phyloP scores from a whole-genome alignment of 2,888 invertebrate species.

The Glyphotaelius pellucidus region DNA sequence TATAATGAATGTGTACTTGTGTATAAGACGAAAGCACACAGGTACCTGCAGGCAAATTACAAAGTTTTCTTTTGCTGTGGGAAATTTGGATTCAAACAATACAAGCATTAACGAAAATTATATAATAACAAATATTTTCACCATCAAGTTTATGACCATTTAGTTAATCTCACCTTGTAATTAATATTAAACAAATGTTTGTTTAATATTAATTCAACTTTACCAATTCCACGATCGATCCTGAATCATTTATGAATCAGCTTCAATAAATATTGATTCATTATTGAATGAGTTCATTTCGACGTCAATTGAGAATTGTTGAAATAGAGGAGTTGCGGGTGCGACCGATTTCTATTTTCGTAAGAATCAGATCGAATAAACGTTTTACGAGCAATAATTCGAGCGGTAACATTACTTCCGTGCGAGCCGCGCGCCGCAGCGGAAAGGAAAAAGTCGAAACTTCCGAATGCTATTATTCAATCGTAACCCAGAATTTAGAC shows the following conservation, averaged over 20 bases:
- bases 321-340: slow-evolving; percentile 13
- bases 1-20: slow-evolving; percentile 26
- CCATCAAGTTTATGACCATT: not conserved
- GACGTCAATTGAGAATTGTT: not conserved
- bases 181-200: not conserved
- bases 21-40: not conserved
- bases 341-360: slow-evolving; percentile 40
- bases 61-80: not conserved
- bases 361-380: slow-evolving; percentile 18
- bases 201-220: not conserved
- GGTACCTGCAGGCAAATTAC: slow-evolving; percentile 12
- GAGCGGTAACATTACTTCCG: slow-evolving; percentile 25
- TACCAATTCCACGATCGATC: not conserved
- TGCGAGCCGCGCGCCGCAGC: not conserved
- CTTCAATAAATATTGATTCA: slow-evolving; percentile 12
- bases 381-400: not conserved
- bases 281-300: not conserved
- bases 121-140: not conserved
- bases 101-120: not conserved
- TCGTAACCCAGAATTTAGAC: not conserved
- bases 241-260: not conserved
- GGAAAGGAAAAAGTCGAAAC: slow-evolving; percentile 2
- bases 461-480: not conserved
- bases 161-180: not conserved
- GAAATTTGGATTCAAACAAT: slow-evolving; percentile 22